Evolutionary conservation across 1,140 invertebrate genomes (phyloP), one percentile per base, ranked within the genome.

Genomic region (Anadara kagoshimensis): DNA sequence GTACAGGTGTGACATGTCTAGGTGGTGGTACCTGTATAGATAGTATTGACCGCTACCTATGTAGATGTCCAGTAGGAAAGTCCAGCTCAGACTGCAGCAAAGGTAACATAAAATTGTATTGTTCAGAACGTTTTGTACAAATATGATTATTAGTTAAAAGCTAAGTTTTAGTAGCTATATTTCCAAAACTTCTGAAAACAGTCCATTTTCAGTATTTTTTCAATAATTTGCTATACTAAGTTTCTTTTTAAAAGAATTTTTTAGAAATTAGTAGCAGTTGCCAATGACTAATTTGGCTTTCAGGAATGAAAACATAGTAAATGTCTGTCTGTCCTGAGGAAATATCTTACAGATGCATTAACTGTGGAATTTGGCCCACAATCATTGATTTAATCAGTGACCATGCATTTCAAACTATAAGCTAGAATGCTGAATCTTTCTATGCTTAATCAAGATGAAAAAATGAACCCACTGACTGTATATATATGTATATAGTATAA

Each of bases 1-100:
- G 96, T 90, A 93, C 94, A 75, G 95, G 93, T 44, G 93, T 94
- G 85, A 96, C 96, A 0, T 98, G 97, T 86, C 91, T 94, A 69
- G 96, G 97, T 84, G 94, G 94, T 0, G 96, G 95, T 11, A 95
- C 94, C 0, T 98, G 97, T 85, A 92, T 95, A 61, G 96, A 98
- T 72, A 72, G 69, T n/a, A 57, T 85, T 11, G 76, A 83, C 53
- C 58, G 69, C 8, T 83, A 83, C 56, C 76, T 71, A 56, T 88
- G 87, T 62, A 61, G 79, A 54, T 88, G 87, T 77, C 75, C 93
- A 5, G 43, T 82, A 1, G 76, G 75, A 22, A 78, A 77, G 29
- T 75, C 75, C 14, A 71, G 72, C 26, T 66, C 71, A 56, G 26
- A 54, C 24, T 84, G 83, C 73, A 36, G 24, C 7, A 65, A 67